Evolutionary conservation across 2,113 vertebrate species (phyloP), one percentile per base, ranked within the genome.

Genomic region (Ochotona princeps): DNA sequence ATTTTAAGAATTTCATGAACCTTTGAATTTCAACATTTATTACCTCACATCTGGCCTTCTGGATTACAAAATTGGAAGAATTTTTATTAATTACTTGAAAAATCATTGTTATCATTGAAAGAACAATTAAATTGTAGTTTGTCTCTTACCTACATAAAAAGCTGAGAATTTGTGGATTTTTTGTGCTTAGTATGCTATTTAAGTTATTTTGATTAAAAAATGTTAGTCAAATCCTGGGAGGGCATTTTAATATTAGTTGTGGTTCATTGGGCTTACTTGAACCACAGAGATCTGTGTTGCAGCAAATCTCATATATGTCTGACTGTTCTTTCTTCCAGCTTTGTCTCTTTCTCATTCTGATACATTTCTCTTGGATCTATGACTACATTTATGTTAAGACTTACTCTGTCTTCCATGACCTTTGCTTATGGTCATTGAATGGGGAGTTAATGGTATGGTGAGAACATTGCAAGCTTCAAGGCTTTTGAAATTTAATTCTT

Each of bases 251-350:
- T 54, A 38, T n/a, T 76, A 5, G 15, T 90, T 87, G 7, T 11
- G 38, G 79, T 66, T 93, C 60, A 20, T 13, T 94, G 13, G 60
- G 28, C 28, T 80, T 92, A 44, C 8, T 54, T 89, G 38, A 88
- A 9, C 8, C 47, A 75, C 75, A 12, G 7, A 74, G 51, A 44
- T 87, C 7, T 92, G 11, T 75, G 8, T 84, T 83, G 78, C 51
- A 85, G 28, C 7, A 73, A 72, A 73, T 66, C 7, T 85, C 4
- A 4, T 80, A 20, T 78, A 32, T 79, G 79, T 89, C n/a, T 4
- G 67, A 14, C 1, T 74, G 79, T 67, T 44, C 2, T 80, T 84
- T 76, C 38, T 78, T 76, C 12, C 25, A 57, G 72, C 0, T 54
- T 72, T 26, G 3, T 5, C 5, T 47, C 38, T 87, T 83, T 86